These are phyloP conservation scores for Pipistrellus kuhlii DNA, from an alignment of 2,797 vertebrate genomes.

Conservation along the genomic window DNA sequence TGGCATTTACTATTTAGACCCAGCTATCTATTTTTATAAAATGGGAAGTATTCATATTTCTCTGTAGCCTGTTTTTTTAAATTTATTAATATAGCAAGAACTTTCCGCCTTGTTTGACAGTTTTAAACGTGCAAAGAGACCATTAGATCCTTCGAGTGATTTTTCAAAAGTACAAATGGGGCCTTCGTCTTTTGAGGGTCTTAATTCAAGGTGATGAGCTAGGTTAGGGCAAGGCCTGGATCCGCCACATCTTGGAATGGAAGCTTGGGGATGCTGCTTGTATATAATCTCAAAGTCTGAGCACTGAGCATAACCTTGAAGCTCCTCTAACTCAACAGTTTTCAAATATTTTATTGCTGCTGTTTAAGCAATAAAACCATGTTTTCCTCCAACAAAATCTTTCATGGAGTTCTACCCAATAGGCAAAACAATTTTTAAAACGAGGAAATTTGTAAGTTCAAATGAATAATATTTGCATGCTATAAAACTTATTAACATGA, in stretches of 20 bases:
- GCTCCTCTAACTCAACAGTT: not conserved
- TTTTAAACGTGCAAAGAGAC: conserved; percentile 55
- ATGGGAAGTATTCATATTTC: not conserved
- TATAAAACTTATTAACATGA: not conserved
- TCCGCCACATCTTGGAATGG: not conserved
- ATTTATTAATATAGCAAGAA: not conserved
- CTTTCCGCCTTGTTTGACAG: not conserved
- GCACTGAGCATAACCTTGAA: not conserved
- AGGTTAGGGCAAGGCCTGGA: not conserved
- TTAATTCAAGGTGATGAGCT: not conserved
- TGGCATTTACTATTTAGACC: conserved; percentile 5
- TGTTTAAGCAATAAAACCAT: not conserved
- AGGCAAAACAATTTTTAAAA: conserved; percentile 20
- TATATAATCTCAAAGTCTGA: not conserved
- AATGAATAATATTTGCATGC: not conserved
- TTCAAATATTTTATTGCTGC: not conserved
- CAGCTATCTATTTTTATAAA: conserved; percentile 24
- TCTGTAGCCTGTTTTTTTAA: not conserved
- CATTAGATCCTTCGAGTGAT: conserved; percentile 34
- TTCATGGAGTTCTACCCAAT: not conserved
- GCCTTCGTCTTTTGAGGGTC: not conserved
- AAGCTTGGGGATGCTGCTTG: not conserved
- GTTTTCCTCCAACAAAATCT: not conserved
- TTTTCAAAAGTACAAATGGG: conserved; percentile 36
- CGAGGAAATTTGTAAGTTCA: not conserved